A percentile compares a stretch with the other conserved stretches of the same genome.
phyloP scores from a whole-genome alignment of 1,140 invertebrate genomes.

The Diachasma alloeum region DNA sequence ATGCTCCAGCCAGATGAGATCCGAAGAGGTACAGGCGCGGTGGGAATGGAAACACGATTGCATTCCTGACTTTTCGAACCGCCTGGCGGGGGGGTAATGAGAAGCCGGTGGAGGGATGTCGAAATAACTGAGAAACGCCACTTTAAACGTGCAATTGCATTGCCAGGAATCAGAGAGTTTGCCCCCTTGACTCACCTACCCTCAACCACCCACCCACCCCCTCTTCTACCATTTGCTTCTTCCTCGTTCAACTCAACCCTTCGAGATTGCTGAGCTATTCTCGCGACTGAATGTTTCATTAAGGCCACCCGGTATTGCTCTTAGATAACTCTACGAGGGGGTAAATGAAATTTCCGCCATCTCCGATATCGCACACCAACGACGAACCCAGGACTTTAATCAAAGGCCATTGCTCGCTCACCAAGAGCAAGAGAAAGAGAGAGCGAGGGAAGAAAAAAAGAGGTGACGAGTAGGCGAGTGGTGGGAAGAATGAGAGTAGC shows the following conservation, averaged over 20 bases:
- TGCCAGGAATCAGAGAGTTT: constrained; percentile 61
- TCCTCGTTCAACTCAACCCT: constrained; percentile 50
- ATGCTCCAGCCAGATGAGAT: neutral
- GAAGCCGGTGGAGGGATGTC: constrained; percentile 51
- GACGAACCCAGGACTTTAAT: constrained; percentile 52
- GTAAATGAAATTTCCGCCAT: constrained; percentile 67
- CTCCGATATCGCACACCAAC: constrained; percentile 61
- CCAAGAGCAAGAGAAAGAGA: constrained; percentile 40
- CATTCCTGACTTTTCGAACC: neutral
- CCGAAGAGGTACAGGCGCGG: neutral
- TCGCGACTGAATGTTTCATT: constrained; percentile 67
- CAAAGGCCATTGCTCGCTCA: constrained; percentile 59
- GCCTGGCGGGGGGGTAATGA: constrained; percentile 37
- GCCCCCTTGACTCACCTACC: constrained; percentile 23
- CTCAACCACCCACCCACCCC: neutral
- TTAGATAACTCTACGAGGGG: constrained; percentile 66
- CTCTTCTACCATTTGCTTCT: constrained; percentile 31
- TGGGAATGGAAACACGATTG: neutral
- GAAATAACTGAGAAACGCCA: constrained; percentile 64
- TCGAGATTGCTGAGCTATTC: constrained; percentile 67
- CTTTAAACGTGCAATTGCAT: constrained; percentile 67
- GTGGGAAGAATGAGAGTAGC: neutral
- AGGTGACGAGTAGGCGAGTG: neutral
- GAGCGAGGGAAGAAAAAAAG: neutral
- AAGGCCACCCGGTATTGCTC: constrained; percentile 66